A percentile compares a stretch with the other conserved stretches of the same genome.
These are phyloP conservation scores for Zophobas atratus DNA, from an alignment of 1,140 invertebrate species.

Conservation along the genomic window DNA sequence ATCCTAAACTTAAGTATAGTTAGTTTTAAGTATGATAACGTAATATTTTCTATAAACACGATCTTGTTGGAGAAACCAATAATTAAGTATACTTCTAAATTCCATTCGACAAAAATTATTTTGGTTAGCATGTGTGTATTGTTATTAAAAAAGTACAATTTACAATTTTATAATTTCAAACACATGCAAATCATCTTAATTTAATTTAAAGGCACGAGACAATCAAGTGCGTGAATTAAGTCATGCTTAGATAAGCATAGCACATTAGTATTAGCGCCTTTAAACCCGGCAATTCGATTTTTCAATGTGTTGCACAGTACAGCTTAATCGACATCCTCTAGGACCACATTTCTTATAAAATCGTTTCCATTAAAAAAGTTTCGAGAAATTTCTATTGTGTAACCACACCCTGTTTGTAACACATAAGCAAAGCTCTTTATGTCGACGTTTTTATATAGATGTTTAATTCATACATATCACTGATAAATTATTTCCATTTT, in stretches of 20 bases:
- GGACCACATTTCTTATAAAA: slow-evolving; percentile 40
- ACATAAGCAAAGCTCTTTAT: slow-evolving; percentile 54
- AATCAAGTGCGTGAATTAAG: slow-evolving; percentile 61
- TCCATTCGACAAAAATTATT: slow-evolving; percentile 48
- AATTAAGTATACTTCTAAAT: slow-evolving; percentile 45
- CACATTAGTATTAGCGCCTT: slow-evolving; percentile 45
- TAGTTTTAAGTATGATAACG: slow-evolving; percentile 48
- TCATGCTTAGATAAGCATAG: slow-evolving; percentile 54
- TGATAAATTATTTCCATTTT: slow-evolving; percentile 57
- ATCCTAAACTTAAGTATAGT: slow-evolving; percentile 44
- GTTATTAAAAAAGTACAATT: slow-evolving; percentile 40
- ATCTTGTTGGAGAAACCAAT: slow-evolving; percentile 43
- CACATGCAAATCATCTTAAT: slow-evolving; percentile 50
- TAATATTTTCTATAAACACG: slow-evolving; percentile 54
- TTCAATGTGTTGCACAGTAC: slow-evolving; percentile 45
- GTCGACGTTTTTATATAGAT: slow-evolving; percentile 60
- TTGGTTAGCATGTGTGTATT: slow-evolving; percentile 49
- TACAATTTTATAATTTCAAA: slow-evolving; percentile 44
- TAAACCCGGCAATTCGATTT: slow-evolving; percentile 43
- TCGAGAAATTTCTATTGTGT: slow-evolving; percentile 52
- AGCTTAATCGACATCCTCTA: slow-evolving; percentile 39
- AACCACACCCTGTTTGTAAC: slow-evolving; percentile 52
- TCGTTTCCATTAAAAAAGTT: slow-evolving; percentile 44
- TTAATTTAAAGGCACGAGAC: slow-evolving; percentile 56
- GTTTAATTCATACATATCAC: slow-evolving; percentile 60